A percentile compares a stretch with the other conserved stretches of the same genome.
These are phyloP conservation scores for Epizoanthus scotinus DNA, from an alignment of 92 coral and sea anemone genomes.

Conservation along the genomic window DNA sequence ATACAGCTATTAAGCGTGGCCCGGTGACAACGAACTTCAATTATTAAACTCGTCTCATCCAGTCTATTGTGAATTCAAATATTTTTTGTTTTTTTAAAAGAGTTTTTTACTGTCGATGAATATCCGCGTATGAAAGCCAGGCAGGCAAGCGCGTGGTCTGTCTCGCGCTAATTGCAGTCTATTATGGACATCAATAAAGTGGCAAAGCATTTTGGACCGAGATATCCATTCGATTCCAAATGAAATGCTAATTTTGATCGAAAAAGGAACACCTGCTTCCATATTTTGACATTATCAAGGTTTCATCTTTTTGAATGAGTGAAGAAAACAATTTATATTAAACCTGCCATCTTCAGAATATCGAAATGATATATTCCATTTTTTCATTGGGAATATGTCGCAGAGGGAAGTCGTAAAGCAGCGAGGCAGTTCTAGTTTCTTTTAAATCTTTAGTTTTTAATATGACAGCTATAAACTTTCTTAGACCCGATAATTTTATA, in stretches of 20 bases:
- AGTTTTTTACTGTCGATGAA: background rate
- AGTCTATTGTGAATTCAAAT: background rate
- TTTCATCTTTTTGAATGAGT: slow-evolving; percentile 11
- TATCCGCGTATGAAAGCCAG: slow-evolving; percentile 2
- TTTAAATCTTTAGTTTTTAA: no score
- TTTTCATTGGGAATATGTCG: background rate
- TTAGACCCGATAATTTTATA: no score
- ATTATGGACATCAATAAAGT: slow-evolving; percentile 17
- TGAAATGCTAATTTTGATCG: slow-evolving; percentile 34
- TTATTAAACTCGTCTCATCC: background rate
- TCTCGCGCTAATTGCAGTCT: background rate
- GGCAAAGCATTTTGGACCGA: slow-evolving; percentile 4
- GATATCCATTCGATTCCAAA: slow-evolving; percentile 11
- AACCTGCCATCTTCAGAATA: background rate
- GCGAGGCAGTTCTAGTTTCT: no score
- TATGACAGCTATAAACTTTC: no score
- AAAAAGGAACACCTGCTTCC: slow-evolving; percentile 34
- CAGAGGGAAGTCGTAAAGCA: no score
- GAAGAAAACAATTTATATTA: background rate
- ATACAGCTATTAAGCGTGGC: background rate
- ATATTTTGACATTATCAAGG: background rate
- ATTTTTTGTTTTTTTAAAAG: background rate
- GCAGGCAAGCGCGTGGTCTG: background rate
- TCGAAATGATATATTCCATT: background rate
- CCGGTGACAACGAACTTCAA: background rate